Base-by-base conservation (phyloP, 2,113 vertebrate genomes). In the Petrocephalus microphthalmus region DNA sequence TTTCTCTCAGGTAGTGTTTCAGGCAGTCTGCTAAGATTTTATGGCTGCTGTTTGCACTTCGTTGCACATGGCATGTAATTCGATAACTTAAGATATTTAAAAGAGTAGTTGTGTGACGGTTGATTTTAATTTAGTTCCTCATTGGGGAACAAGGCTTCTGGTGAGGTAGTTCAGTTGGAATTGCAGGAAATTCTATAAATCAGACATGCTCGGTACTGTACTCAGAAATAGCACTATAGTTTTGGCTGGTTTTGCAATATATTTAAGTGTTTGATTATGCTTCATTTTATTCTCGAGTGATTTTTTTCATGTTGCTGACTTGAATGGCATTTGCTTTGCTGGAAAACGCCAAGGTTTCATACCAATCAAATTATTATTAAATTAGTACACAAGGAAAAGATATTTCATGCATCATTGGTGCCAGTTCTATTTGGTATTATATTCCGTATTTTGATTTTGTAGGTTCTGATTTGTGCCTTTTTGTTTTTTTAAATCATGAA, bases 11-110 rank as follows among this genome's bases (percentile, higher is more conserved):
- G 94, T 93, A 93, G 93, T 93, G 91, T 93, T 94, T 93, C 93
- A 91, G 88, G 52, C 71, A 13, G 29, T 37, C 85, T 67, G 54
- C 85, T 81, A 82, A 15, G 17, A 89, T 92, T 95, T 95, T 95
- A 95, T 92, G 92, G 93, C 94, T 93, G 93, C 95, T 95, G 94
- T 96, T 95, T 94, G 93, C 92, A 94, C 94, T 94, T 94, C 84
- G 51, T 92, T 89, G 90, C 90, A 90, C 87, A 47, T 91, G 92
- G 87, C 89, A 90, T 95, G 95, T 95, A 95, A 95, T 95, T 92
- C 93, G 94, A 95, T 95, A 93, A 94, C 93, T 92, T 90, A 91
- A 90, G 93, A 92, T 93, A 92, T 94, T 92, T 93, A 92, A 92
- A 93, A 89, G 88, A 89, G 89, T 89, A 87, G 88, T 89, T 89